Evolutionary conservation across 2,113 vertebrate species (phyloP).

Genomic region (Chitala chitala): DNA sequence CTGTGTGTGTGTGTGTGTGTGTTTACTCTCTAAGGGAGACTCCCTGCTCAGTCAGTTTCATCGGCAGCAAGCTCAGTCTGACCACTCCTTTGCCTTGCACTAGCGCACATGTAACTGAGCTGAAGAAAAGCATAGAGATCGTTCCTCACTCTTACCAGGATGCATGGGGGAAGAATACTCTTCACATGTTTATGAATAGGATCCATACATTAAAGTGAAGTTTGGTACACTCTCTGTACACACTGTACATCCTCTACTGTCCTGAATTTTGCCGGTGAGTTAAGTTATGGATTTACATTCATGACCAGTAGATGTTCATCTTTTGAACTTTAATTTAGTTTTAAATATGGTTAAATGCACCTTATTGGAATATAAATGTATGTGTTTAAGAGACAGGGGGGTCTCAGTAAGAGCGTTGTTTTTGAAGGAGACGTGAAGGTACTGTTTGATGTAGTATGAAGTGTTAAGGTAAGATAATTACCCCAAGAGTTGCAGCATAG

Average conservation of each 20-base stretch:
- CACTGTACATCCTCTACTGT: background rate
- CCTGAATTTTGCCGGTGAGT: background rate
- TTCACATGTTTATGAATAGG: background rate
- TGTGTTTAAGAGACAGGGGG: no score
- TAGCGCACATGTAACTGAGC: constrained; percentile 33
- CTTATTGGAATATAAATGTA: no score
- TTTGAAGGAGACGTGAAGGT: no score
- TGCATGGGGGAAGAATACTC: constrained; percentile 13
- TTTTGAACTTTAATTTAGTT: background rate
- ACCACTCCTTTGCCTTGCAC: constrained; percentile 13
- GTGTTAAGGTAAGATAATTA: no score
- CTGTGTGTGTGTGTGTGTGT: no score
- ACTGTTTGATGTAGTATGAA: no score
- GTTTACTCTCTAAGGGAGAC: constrained; percentile 18
- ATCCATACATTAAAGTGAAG: constrained; percentile 5
- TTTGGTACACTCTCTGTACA: no score
- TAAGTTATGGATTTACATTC: background rate
- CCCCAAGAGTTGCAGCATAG: no score
- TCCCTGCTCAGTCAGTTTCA: constrained; percentile 4
- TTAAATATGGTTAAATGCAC: background rate
- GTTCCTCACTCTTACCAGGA: constrained; percentile 4
- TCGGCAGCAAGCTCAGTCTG: background rate
- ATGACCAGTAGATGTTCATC: background rate
- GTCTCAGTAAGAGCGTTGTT: no score
- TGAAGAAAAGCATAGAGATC: constrained; percentile 2